Percentiles rank a stretch among this genome's conserved stretches.
Evolutionary conservation across 1,140 invertebrate species (phyloP).

Genomic region (Dufourea novaeangliae): DNA sequence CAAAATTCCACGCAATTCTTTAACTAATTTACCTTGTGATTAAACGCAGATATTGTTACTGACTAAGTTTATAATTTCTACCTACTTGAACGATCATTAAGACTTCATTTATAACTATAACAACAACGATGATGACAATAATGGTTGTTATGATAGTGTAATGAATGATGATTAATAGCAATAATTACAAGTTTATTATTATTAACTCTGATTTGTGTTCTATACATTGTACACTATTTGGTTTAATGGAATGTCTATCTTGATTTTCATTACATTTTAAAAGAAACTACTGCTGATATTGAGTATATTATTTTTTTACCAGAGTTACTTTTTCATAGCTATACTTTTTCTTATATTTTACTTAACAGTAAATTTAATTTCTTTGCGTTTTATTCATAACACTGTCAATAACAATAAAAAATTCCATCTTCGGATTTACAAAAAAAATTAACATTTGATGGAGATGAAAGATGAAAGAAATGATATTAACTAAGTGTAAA

Average conservation of each 20-base stretch:
- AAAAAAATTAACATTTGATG: constrained; percentile 33
- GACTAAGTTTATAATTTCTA: constrained; percentile 65
- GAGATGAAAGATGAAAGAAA: constrained; percentile 23
- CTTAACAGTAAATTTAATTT: constrained; percentile 36
- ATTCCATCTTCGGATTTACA: constrained; percentile 12
- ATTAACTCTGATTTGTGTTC: constrained; percentile 47
- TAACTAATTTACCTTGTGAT: constrained; percentile 58
- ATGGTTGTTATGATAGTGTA: constrained; percentile 53
- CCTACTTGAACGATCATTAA: constrained; percentile 66
- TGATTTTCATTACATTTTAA: constrained; percentile 39
- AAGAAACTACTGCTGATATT: constrained; percentile 43
- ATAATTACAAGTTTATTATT: constrained; percentile 56
- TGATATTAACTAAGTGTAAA: constrained; percentile 19
- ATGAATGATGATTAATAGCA: constrained; percentile 57
- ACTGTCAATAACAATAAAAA: neutral
- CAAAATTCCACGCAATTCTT: constrained; percentile 55
- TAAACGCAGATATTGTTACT: constrained; percentile 45
- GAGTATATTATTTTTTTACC: constrained; percentile 50
- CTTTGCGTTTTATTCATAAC: constrained; percentile 4
- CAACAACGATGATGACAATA: constrained; percentile 67
- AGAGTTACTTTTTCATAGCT: constrained; percentile 32
- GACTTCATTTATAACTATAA: constrained; percentile 66
- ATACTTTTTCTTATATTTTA: constrained; percentile 24
- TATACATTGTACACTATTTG: constrained; percentile 52
- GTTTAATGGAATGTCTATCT: constrained; percentile 51